Evolutionary conservation across 2,888 invertebrate species (phyloP).

Genomic region (Entomobrya multifasciata): DNA sequence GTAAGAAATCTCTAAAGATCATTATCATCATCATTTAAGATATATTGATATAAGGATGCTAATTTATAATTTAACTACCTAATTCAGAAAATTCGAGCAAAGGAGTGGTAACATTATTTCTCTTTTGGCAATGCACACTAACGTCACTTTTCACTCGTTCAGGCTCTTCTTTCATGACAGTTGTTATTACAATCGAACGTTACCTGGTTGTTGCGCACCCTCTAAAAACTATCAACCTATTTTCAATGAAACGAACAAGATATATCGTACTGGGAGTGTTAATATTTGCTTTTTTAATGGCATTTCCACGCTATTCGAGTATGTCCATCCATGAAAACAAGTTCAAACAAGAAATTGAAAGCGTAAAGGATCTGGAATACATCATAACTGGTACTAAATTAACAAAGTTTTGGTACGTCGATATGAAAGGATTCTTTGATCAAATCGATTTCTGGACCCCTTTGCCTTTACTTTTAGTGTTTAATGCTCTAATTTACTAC

Average conservation of each 20-base stretch:
- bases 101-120: slow-evolving; percentile 10
- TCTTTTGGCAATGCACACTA: not conserved
- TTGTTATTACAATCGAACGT: slow-evolving; percentile 55
- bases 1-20: not conserved
- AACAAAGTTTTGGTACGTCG: slow-evolving; percentile 55
- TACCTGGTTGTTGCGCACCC: slow-evolving; percentile 38
- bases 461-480: slow-evolving; percentile 40
- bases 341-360: not conserved
- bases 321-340: not conserved
- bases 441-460: too few relatives aligned
- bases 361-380: slow-evolving; percentile 26
- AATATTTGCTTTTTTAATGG: not conserved
- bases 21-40: not conserved
- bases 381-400: not conserved
- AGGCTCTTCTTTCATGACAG: slow-evolving; percentile 49
- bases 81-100: slow-evolving; percentile 11
- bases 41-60: not conserved
- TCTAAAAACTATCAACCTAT: not conserved
- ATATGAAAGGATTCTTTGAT: too few relatives aligned
- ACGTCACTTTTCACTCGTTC: too few relatives aligned
- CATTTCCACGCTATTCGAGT: slow-evolving; percentile 47
- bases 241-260: slow-evolving; percentile 5
- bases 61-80: slow-evolving; percentile 6
- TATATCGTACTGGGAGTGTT: not conserved
- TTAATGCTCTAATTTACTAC: slow-evolving; percentile 48